Percentiles rank a stretch among this genome's conserved stretches.
phyloP scores from a whole-genome alignment of 2,113 vertebrate genomes.

The Psilopsiagon aurifrons region DNA sequence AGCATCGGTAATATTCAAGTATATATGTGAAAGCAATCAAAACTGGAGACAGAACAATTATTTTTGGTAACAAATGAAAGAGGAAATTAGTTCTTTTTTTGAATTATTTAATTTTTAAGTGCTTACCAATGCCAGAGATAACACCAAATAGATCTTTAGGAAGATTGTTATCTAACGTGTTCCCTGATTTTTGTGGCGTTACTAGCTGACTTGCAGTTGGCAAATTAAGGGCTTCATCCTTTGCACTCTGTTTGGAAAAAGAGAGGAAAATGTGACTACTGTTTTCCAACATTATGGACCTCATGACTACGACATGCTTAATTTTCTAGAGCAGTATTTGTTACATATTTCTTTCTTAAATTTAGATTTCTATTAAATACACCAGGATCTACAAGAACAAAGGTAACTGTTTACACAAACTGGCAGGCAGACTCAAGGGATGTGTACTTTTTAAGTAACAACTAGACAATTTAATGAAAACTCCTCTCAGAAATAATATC shows the following conservation, averaged over 20 bases:
- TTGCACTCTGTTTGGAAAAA: slow-evolving; percentile 78
- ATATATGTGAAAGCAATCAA: neutral
- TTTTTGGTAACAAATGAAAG: neutral
- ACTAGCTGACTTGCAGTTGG: slow-evolving; percentile 79
- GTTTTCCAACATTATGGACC: neutral
- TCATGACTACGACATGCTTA: neutral
- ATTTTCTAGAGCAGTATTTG: neutral
- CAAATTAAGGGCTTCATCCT: slow-evolving; percentile 82
- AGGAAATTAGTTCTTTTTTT: neutral
- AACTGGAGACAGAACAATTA: neutral
- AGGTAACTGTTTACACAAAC: neutral
- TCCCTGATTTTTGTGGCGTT: slow-evolving; percentile 89
- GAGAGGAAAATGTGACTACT: neutral
- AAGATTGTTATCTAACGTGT: slow-evolving; percentile 85
- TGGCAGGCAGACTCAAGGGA: neutral
- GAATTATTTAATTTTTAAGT: neutral
- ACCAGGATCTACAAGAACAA: neutral
- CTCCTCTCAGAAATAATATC: neutral
- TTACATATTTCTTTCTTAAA: neutral
- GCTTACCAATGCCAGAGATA: slow-evolving; percentile 93
- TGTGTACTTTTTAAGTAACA: neutral
- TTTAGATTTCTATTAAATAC: neutral
- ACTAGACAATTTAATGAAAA: neutral
- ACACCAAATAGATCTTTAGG: slow-evolving; percentile 97
- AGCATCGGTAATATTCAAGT: neutral